phyloP scores from a whole-genome alignment of 2,888 invertebrate species.

The Cistogaster globosa region DNA sequence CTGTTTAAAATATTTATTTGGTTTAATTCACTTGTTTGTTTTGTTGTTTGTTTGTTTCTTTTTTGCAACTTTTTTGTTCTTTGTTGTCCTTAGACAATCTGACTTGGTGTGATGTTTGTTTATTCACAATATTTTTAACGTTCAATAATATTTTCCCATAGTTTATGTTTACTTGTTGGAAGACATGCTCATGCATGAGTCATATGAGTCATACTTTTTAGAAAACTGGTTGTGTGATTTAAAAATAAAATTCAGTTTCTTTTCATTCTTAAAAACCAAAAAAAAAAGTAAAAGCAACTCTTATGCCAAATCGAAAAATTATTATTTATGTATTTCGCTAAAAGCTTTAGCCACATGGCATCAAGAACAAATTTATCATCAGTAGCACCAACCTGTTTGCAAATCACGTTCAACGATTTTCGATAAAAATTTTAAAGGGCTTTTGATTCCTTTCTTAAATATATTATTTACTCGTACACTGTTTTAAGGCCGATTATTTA shows the following conservation, averaged over 20 bases:
- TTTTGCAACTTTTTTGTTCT: not conserved
- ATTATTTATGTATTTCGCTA: too few relatives aligned
- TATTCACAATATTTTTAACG: constrained; percentile 52
- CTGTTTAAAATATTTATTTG: constrained; percentile 22
- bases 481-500: too few relatives aligned
- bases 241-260: constrained; percentile 36
- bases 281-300: not conserved
- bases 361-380: too few relatives aligned
- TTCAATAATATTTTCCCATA: constrained; percentile 58
- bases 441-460: too few relatives aligned
- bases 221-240: constrained; percentile 51
- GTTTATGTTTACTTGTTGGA: constrained; percentile 16
- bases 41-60: constrained; percentile 27
- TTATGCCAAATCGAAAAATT: too few relatives aligned
- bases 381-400: too few relatives aligned
- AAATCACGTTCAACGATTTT: too few relatives aligned
- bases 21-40: constrained; percentile 56
- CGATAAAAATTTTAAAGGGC: too few relatives aligned
- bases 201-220: constrained; percentile 44
- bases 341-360: too few relatives aligned
- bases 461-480: too few relatives aligned
- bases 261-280: constrained; percentile 19
- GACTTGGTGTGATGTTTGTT: constrained; percentile 46
- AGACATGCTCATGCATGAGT: constrained; percentile 52
- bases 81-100: constrained; percentile 36